These are phyloP conservation scores for Eristalinus sepulchralis DNA, from an alignment of 2,888 invertebrate genomes.

Conservation along the genomic window DNA sequence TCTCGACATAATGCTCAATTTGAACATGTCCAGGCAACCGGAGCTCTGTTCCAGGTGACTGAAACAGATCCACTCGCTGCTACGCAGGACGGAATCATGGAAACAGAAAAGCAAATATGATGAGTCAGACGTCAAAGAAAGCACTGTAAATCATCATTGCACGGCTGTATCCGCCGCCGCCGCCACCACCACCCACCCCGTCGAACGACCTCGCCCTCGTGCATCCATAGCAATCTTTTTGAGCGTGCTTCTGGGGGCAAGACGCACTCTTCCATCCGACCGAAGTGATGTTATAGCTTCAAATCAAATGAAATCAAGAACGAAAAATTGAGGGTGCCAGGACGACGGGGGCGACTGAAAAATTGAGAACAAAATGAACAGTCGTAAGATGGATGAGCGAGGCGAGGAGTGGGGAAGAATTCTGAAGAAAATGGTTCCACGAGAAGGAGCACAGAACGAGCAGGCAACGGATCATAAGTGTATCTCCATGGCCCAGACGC, in stretches of 20 bases:
- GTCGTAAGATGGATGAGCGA: slow-evolving; percentile 33
- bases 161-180: neutral
- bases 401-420: slow-evolving; percentile 24
- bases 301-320: slow-evolving; percentile 35
- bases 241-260: neutral
- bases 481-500: slow-evolving; percentile 31
- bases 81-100: slow-evolving; percentile 7
- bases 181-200: too few species aligned
- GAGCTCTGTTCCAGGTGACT: slow-evolving; percentile 40
- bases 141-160: slow-evolving; percentile 46
- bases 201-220: neutral
- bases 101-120: slow-evolving; percentile 53
- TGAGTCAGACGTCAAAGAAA: slow-evolving; percentile 45
- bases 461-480: neutral
- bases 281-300: slow-evolving; percentile 23
- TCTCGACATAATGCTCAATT: slow-evolving; percentile 44
- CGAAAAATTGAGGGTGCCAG: neutral
- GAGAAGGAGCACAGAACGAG: slow-evolving; percentile 16
- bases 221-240: neutral
- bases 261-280: neutral
- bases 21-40: slow-evolving; percentile 43
- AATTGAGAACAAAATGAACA: slow-evolving; percentile 45
- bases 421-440: slow-evolving; percentile 34
- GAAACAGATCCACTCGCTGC: slow-evolving; percentile 25
- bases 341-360: slow-evolving; percentile 11